Evolutionary conservation across 2,888 invertebrate species (phyloP).

Genomic region (Nymphalis urticae): DNA sequence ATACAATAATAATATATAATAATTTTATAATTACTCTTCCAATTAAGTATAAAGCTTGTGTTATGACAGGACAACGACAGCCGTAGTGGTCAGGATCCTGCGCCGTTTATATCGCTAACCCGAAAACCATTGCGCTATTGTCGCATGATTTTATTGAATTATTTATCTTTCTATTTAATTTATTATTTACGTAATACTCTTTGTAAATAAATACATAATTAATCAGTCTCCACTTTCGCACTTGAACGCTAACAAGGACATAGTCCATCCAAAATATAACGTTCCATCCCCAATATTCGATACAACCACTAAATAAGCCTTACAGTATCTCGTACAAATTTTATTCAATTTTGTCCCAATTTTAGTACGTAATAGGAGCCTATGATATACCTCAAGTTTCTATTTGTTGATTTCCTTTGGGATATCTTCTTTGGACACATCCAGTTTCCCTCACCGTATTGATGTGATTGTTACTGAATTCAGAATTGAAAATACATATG

Average conservation of each 20-base stretch:
- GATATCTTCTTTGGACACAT: constrained; percentile 3
- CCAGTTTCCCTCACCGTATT: background rate
- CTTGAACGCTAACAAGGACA: background rate
- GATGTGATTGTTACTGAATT: background rate
- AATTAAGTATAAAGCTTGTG: too few relatives aligned
- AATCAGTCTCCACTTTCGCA: too few relatives aligned
- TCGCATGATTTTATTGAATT: too few relatives aligned
- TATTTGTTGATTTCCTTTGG: constrained; percentile 11
- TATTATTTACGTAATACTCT: too few relatives aligned
- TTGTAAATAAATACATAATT: too few relatives aligned
- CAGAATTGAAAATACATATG: background rate
- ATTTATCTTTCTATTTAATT: too few relatives aligned
- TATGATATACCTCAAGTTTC: constrained; percentile 8
- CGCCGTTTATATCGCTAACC: too few relatives aligned
- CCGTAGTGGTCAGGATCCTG: too few relatives aligned
- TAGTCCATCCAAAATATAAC: background rate
- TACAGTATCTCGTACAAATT: constrained; percentile 4
- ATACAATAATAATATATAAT: too few relatives aligned
- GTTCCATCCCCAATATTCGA: background rate
- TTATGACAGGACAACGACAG: too few relatives aligned
- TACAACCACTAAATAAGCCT: background rate
- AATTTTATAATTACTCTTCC: too few relatives aligned
- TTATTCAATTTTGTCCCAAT: constrained; percentile 11
- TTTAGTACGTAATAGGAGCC: background rate
- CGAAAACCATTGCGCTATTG: too few relatives aligned